These are phyloP conservation scores for Thecophora atra DNA, from an alignment of 2,888 invertebrate genomes.

Conservation along the genomic window DNA sequence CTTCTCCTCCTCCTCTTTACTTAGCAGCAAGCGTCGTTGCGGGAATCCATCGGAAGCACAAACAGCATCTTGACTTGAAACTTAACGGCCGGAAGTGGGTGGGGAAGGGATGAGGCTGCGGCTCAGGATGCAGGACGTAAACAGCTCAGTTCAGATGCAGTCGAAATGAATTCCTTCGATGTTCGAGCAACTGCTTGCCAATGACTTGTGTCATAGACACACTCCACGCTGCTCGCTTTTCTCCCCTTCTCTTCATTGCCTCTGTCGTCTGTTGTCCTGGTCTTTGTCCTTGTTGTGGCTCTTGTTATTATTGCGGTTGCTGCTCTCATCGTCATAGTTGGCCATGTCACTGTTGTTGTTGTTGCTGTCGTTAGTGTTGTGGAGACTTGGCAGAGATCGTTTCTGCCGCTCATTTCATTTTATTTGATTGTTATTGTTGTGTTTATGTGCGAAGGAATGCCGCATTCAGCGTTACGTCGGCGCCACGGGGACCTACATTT, in stretches of 20 bases:
- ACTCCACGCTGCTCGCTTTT: background rate
- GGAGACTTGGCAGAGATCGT: slow-evolving; percentile 2
- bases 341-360: background rate
- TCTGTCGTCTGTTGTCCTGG: background rate
- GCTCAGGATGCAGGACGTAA: background rate
- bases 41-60: background rate
- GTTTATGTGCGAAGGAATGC: background rate
- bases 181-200: background rate
- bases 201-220: background rate
- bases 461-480: background rate
- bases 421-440: background rate
- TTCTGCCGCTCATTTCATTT: background rate
- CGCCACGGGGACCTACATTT: background rate
- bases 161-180: background rate
- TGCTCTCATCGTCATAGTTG: background rate
- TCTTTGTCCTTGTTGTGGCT: background rate
- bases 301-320: background rate
- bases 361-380: background rate
- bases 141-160: background rate
- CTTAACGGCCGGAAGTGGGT: background rate
- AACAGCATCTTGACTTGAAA: background rate
- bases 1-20: too few species aligned
- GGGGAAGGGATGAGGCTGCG: background rate
- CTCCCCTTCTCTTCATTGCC: background rate
- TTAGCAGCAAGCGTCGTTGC: background rate